These are phyloP conservation scores for Pantherophis guttatus DNA, from an alignment of 2,113 vertebrate genomes.

Conservation along the genomic window DNA sequence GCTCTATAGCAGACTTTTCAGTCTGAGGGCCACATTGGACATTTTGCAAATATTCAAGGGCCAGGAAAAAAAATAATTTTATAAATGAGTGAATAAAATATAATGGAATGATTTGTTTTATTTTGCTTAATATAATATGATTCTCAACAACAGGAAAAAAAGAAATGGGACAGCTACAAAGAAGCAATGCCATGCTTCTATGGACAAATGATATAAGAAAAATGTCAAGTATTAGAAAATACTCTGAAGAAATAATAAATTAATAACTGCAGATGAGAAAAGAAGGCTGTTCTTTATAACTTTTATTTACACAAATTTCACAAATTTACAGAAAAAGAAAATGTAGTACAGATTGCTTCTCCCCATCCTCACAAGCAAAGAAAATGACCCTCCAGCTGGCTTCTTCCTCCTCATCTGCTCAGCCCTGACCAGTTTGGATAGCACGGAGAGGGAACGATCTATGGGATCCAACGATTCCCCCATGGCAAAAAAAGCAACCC, in stretches of 20 bases:
- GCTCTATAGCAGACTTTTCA: background rate
- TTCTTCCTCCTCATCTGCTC: too few species aligned
- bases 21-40: background rate
- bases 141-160: background rate
- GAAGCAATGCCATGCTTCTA: background rate
- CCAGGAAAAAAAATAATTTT: too few species aligned
- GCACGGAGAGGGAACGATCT: too few species aligned
- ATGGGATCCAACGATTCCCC: too few species aligned
- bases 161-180: background rate
- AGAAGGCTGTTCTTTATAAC: background rate
- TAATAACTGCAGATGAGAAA: background rate
- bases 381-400: background rate
- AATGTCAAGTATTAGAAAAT: background rate
- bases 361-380: background rate
- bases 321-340: background rate
- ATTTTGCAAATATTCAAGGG: background rate
- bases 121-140: background rate
- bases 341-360: background rate
- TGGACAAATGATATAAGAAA: background rate
- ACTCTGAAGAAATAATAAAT: background rate
- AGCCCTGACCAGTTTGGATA: too few species aligned
- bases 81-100: background rate
- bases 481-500: background rate
- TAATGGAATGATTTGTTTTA: background rate
- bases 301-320: background rate